Conservation (phyloP, 2,113 vertebrate species). For the Shinisaurus crocodilurus region DNA sequence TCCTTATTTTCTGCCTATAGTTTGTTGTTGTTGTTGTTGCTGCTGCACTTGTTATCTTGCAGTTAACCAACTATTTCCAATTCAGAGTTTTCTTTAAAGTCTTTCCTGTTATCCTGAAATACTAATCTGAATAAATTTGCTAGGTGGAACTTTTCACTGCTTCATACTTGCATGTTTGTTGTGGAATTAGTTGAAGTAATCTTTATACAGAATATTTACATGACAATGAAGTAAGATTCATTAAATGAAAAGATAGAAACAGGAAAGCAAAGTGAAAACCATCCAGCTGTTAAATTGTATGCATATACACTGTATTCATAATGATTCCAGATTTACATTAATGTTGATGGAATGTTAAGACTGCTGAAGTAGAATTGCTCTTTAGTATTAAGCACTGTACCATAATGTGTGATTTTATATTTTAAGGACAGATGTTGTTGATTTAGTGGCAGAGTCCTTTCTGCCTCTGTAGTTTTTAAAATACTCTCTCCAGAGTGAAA, state of each 20-base stretch:
- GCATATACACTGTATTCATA: not conserved
- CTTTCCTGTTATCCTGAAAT: conserved; percentile 41
- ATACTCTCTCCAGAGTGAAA: conserved; percentile 16
- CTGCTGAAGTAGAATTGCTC: conserved; percentile 45
- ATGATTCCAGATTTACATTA: conserved; percentile 44
- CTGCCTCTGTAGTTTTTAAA: not conserved
- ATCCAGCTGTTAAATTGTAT: conserved; percentile 52
- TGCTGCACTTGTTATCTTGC: not conserved
- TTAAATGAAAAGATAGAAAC: conserved; percentile 55
- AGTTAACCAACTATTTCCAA: conserved; percentile 28
- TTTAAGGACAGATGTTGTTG: not conserved
- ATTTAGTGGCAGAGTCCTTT: not conserved
- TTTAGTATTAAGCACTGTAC: conserved; percentile 30
- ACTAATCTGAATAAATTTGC: conserved; percentile 28
- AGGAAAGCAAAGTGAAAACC: conserved; percentile 54
- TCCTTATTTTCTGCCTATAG: conserved; percentile 26
- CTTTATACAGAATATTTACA: conserved; percentile 38
- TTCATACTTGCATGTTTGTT: conserved; percentile 23
- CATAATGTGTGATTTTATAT: not conserved
- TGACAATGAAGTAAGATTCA: conserved; percentile 41
- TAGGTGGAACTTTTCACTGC: conserved; percentile 44
- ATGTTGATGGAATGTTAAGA: conserved; percentile 20
- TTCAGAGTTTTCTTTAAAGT: conserved; percentile 59
- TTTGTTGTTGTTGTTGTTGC: too few species aligned
- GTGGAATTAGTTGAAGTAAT: not conserved